Evolutionary conservation across 1,140 invertebrate species (phyloP).

Genomic region (Eriocheir sinensis): DNA sequence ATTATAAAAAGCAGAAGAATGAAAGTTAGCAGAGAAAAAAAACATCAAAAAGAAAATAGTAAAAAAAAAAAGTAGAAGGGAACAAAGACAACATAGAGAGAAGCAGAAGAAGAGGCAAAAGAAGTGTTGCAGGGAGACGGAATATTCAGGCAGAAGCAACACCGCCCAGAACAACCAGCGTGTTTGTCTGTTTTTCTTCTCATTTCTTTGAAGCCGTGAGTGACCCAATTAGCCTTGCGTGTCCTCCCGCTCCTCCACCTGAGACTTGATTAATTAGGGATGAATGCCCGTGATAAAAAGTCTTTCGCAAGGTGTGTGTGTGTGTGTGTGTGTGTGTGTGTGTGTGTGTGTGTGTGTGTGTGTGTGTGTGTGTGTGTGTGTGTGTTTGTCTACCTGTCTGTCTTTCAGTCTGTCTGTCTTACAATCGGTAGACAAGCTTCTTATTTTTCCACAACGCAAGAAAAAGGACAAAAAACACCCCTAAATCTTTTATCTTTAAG

Average conservation of each 20-base stretch:
- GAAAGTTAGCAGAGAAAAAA: not conserved
- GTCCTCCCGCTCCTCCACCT: not conserved
- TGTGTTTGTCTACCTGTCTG: too few relatives aligned
- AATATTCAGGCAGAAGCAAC: not conserved
- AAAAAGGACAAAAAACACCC: too few relatives aligned
- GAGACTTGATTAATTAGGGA: not conserved
- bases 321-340: conserved; percentile 14
- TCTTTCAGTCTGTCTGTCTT: too few relatives aligned
- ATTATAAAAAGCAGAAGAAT: too few relatives aligned
- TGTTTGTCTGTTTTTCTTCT: not conserved
- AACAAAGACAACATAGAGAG: not conserved
- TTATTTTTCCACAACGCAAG: too few relatives aligned
- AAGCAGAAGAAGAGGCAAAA: too few relatives aligned
- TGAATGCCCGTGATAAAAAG: too few relatives aligned
- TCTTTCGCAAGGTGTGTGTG: too few relatives aligned
- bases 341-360: conserved; percentile 14
- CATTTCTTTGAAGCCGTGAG: too few relatives aligned
- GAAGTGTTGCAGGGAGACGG: too few relatives aligned
- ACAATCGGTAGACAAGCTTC: too few relatives aligned
- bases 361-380: not conserved
- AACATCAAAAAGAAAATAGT: not conserved
- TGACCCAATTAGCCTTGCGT: not conserved
- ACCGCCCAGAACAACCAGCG: not conserved
- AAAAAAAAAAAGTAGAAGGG: not conserved
- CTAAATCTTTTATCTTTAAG: too few relatives aligned